Conservation (phyloP, 2,888 invertebrate species). For the Cantharis rufa region DNA sequence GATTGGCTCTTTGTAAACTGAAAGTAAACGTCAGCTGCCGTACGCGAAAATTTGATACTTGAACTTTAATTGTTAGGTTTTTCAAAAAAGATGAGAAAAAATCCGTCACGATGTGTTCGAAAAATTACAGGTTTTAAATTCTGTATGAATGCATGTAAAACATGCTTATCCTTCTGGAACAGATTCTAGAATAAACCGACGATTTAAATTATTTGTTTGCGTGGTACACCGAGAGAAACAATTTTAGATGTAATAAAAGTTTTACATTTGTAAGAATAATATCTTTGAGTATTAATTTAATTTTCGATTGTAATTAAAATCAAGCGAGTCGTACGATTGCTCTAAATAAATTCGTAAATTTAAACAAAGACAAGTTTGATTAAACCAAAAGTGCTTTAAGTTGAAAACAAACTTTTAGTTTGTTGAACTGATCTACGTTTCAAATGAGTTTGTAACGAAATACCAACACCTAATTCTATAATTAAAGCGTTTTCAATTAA, state of each 20-base stretch:
- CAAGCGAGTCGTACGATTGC: slow-evolving; percentile 7
- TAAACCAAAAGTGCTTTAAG: slow-evolving; percentile 23
- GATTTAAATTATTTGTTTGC: neutral
- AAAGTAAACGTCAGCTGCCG: slow-evolving; percentile 47
- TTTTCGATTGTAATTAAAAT: neutral
- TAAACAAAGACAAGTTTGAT: slow-evolving; percentile 27
- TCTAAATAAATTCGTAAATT: slow-evolving; percentile 22
- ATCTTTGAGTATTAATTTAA: neutral
- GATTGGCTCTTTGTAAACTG: slow-evolving; percentile 8
- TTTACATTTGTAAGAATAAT: neutral
- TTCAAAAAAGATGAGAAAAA: slow-evolving; percentile 12
- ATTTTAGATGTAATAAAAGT: neutral
- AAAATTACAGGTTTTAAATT: slow-evolving; percentile 4
- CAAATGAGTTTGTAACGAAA: slow-evolving; percentile 38
- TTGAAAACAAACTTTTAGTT: slow-evolving; percentile 18
- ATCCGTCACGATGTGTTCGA: neutral
- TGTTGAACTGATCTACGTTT: slow-evolving; percentile 25
- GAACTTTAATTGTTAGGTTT: slow-evolving; percentile 24
- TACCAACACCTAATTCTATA: slow-evolving; percentile 36
- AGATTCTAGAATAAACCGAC: neutral
- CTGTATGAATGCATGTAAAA: slow-evolving; percentile 11
- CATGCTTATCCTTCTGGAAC: neutral
- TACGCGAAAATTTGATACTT: slow-evolving; percentile 39
- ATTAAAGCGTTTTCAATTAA: slow-evolving; percentile 28
- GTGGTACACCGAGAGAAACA: neutral